phyloP scores from a whole-genome alignment of 2,888 invertebrate genomes.

The Callosobruchus maculatus region DNA sequence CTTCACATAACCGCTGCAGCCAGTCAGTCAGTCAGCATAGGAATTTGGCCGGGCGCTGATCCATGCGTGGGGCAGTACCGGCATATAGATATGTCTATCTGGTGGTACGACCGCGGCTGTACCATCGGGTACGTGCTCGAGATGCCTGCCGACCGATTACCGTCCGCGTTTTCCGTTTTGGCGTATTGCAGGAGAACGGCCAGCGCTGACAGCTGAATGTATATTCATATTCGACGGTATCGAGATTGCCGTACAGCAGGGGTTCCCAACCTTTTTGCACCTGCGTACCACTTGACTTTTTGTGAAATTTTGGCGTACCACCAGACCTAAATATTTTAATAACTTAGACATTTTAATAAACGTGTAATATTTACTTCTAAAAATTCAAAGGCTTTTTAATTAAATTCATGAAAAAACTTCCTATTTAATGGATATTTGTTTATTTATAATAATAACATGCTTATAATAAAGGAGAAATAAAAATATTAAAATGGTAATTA shows the following conservation, averaged over 20 bases:
- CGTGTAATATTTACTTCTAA: too few relatives aligned
- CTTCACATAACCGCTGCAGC: not conserved
- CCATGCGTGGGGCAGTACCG: constrained; percentile 11
- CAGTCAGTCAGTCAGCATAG: not conserved
- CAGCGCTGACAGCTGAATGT: not conserved
- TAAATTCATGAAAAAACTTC: too few relatives aligned
- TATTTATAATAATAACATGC: too few relatives aligned
- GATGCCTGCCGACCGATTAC: not conserved
- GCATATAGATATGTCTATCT: constrained; percentile 24
- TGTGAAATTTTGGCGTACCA: too few relatives aligned
- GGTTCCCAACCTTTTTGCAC: not conserved
- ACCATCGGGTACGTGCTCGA: not conserved
- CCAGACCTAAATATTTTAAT: too few relatives aligned
- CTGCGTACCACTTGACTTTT: too few relatives aligned
- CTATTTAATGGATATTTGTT: too few relatives aligned
- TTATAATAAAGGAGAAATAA: too few relatives aligned
- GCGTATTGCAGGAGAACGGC: not conserved
- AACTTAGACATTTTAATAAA: too few relatives aligned
- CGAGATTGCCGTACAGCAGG: not conserved
- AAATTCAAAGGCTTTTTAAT: too few relatives aligned
- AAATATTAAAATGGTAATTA: too few relatives aligned
- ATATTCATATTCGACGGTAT: not conserved
- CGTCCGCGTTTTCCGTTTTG: not conserved
- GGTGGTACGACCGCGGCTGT: constrained; percentile 5
- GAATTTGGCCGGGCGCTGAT: not conserved